phyloP scores from a whole-genome alignment of 2,113 vertebrate species.

The Colaptes auratus region DNA sequence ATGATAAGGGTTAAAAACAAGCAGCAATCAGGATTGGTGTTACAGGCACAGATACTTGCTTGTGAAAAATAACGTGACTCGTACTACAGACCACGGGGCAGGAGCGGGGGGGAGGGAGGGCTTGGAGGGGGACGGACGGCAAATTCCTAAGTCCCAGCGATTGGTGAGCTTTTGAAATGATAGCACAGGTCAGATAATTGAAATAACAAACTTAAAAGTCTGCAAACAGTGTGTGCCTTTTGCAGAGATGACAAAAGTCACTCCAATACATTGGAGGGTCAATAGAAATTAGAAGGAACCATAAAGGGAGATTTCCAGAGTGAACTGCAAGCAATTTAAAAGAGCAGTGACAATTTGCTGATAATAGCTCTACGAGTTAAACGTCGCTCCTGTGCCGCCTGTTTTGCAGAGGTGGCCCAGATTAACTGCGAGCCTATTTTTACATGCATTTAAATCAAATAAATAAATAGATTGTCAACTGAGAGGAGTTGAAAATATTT shows the following conservation, averaged over 20 bases:
- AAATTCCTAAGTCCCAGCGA: conserved; percentile 15
- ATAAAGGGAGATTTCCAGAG: not conserved
- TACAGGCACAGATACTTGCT: not conserved
- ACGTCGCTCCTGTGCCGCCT: not conserved
- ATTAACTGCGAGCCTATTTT: conserved; percentile 1
- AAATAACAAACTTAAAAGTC: conserved; percentile 29
- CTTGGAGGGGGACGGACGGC: not conserved
- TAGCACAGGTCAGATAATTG: conserved; percentile 8
- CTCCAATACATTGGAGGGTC: not conserved
- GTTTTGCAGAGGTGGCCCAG: conserved; percentile 1
- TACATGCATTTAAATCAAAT: conserved; percentile 16
- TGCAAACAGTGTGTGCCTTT: not conserved
- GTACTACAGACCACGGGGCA: not conserved
- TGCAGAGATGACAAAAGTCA: conserved; percentile 27
- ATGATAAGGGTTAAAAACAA: not conserved
- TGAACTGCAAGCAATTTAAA: not conserved
- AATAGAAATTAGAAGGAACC: not conserved
- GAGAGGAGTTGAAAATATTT: conserved; percentile 31
- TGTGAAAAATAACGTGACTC: not conserved
- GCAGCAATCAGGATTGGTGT: not conserved
- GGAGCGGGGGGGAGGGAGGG: no score
- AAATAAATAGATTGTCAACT: conserved; percentile 41
- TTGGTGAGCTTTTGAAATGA: conserved; percentile 23
- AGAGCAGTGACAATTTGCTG: not conserved
- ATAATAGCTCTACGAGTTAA: not conserved